A percentile compares a stretch with the other conserved stretches of the same genome.
These are phyloP conservation scores for Anagrus nilaparvatae DNA, from an alignment of 1,140 invertebrate genomes.

Conservation along the genomic window DNA sequence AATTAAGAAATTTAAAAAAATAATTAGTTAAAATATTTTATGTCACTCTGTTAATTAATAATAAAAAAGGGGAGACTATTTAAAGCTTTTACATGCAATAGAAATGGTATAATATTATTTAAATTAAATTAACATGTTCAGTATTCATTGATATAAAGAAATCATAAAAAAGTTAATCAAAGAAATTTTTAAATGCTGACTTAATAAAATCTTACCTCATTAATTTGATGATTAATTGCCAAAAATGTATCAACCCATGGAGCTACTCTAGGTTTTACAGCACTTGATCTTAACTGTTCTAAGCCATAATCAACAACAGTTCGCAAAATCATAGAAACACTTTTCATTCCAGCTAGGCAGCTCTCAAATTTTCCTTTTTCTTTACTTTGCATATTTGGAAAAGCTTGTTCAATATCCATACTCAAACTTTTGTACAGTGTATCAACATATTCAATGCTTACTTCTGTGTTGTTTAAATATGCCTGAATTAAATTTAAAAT, in stretches of 20 bases:
- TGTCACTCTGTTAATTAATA: too few species aligned
- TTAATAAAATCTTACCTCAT: slow-evolving; percentile 59
- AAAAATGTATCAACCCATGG: slow-evolving; percentile 78
- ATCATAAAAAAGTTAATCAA: too few species aligned
- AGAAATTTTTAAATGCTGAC: too few species aligned
- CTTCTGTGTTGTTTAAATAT: slow-evolving; percentile 90
- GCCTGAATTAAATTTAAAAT: slow-evolving; percentile 44
- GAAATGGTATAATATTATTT: too few species aligned
- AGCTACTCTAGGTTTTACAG: slow-evolving; percentile 77
- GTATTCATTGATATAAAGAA: too few species aligned
- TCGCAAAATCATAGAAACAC: slow-evolving; percentile 63
- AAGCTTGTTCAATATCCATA: slow-evolving; percentile 54
- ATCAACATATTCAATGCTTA: slow-evolving; percentile 81
- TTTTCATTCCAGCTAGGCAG: slow-evolving; percentile 65
- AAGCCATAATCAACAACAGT: slow-evolving; percentile 76
- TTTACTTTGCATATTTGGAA: slow-evolving; percentile 50
- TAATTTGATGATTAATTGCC: slow-evolving; percentile 66
- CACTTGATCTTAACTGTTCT: slow-evolving; percentile 69
- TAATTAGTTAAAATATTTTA: too few species aligned
- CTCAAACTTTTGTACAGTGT: slow-evolving; percentile 64
- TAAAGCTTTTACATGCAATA: too few species aligned
- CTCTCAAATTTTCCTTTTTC: slow-evolving; percentile 65
- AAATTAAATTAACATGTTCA: too few species aligned
- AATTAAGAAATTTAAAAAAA: too few species aligned
- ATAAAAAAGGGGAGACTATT: too few species aligned